Base-by-base conservation (phyloP, 2,888 invertebrate genomes). In the Latheticus oryzae region DNA sequence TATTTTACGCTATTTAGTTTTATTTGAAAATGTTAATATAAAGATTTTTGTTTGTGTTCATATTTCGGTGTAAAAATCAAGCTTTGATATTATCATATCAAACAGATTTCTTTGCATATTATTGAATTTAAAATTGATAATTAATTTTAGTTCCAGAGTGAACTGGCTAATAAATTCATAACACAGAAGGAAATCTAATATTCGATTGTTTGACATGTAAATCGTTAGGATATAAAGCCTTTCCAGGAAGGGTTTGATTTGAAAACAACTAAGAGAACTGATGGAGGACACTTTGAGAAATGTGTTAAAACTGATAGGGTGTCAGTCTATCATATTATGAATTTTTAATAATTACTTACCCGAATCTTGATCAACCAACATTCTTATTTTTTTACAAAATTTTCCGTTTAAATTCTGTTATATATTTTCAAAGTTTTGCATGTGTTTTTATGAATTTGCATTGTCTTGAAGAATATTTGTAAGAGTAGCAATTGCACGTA, bases 181-280 rank as follows among this genome's bases (percentile, higher is more conserved):
- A 65, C 60, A 63, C 62, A 58, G 60, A 38, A 59, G 64, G 65
- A 66, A 68, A 68, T 68, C 64, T 67, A 68, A 68, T 68, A 65
- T 68, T 66, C 63, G 61, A 68, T 67, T 68, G 68, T 68, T 68
- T 68, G 68, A 68, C 67, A 68, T 68, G 68, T 68, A 68, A 68
- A 68, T 68, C 62, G 65, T 66, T 60, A 62, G 64, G 58, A 66
- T 60, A 65, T 65, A 63, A 54, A 66, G 62, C 50, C 58, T 47
- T 56, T n/a, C n/a, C n/a, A n/a, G n/a, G n/a, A n/a, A n/a, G n/a
- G n/a, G n/a, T n/a, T 55, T 65, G 64, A 66, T 65, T 64, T 64
- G 63, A 64, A 63, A 64, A 63, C 63, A 60, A 51, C 61, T 57
- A 12, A 28, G 28, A 28, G 9, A 59, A 62, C 59, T 56, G 60